These are phyloP conservation scores for Sphaeramia orbicularis DNA, from an alignment of 2,797 vertebrate genomes.

Conservation along the genomic window DNA sequence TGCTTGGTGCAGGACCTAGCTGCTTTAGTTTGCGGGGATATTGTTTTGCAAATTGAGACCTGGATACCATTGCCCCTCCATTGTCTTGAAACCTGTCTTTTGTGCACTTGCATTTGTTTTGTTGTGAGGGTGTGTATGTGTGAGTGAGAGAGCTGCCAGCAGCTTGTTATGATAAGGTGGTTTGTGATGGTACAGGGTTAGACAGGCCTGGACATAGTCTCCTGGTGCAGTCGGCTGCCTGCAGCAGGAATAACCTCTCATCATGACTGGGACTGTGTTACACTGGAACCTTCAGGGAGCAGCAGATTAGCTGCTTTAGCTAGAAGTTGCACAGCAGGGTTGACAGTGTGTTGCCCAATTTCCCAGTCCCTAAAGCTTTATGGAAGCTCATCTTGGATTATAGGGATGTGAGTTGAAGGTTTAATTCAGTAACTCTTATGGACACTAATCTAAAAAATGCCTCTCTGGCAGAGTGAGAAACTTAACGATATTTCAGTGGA, in stretches of 20 bases:
- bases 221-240: constrained; percentile 21
- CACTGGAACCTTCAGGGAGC: constrained; percentile 15
- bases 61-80: constrained; percentile 24
- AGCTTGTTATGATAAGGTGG: constrained; percentile 53
- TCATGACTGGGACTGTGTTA: constrained; percentile 22
- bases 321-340: constrained; percentile 9
- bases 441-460: constrained; percentile 37
- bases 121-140: constrained; percentile 7
- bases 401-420: constrained; percentile 19
- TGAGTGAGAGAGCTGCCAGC: constrained; percentile 18
- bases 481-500: constrained; percentile 1
- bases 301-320: constrained; percentile 50
- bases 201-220: constrained; percentile 64
- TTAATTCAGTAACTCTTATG: constrained; percentile 36
- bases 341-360: constrained; percentile 41
- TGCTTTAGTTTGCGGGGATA: constrained; percentile 12
- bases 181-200: constrained; percentile 37
- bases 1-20: constrained; percentile 13
- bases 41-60: constrained; percentile 46
- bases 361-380: constrained; percentile 27
- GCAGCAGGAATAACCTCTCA: constrained; percentile 54
- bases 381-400: constrained; percentile 58
- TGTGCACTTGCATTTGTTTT: constrained; percentile 10
- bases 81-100: constrained; percentile 32
- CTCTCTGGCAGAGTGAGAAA: constrained; percentile 1